Evolutionary conservation across 2,113 vertebrate genomes (phyloP), one percentile per base, ranked within the genome.

Genomic region (Poicephalus meyeri): DNA sequence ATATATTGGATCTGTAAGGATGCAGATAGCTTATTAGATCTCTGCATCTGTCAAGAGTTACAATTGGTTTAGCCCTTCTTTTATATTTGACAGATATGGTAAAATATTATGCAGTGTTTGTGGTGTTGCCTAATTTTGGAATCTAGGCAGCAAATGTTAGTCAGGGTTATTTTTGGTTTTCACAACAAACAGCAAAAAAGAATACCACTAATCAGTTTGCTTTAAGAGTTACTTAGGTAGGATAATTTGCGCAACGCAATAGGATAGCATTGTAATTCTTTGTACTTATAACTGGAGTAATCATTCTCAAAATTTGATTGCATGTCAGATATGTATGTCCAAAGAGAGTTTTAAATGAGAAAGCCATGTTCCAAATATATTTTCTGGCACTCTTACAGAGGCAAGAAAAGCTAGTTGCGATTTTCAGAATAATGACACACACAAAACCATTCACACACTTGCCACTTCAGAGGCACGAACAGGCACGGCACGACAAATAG

Each of bases 301-400:
- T 94, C 42, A 90, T 78, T 46, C 42, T 93, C 89, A 84, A 50
- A 87, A 85, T 90, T 44, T 93, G 72, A 82, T 81, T 94, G 56
- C 31, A 25, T 91, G 35, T 79, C n/a, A 58, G 69, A 73, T 90
- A 39, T 61, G 93, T 91, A 21, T 2, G 6, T 86, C 80, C 80
- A 91, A 73, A 92, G 87, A 80, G 89, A 88, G 39, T 84, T 88
- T 90, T 77, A 71, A 88, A 72, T 71, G 72, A 33, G 61, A 91
- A 94, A 96, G 17, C 56, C 15, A 8, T 46, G n/a, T 79, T 94
- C 69, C 61, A 86, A 87, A 79, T 93, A 71, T 72, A 86, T 78
- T 87, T 95, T 78, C 72, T 92, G 91, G 70, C 66, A 47, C 41
- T 63, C 23, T 71, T 80, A 61, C 19, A 76, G 74, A 74, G 63